Evolutionary conservation across 2,888 invertebrate genomes (phyloP), one percentile per base, ranked within the genome.

Genomic region (Euspilapteryx auroguttella): DNA sequence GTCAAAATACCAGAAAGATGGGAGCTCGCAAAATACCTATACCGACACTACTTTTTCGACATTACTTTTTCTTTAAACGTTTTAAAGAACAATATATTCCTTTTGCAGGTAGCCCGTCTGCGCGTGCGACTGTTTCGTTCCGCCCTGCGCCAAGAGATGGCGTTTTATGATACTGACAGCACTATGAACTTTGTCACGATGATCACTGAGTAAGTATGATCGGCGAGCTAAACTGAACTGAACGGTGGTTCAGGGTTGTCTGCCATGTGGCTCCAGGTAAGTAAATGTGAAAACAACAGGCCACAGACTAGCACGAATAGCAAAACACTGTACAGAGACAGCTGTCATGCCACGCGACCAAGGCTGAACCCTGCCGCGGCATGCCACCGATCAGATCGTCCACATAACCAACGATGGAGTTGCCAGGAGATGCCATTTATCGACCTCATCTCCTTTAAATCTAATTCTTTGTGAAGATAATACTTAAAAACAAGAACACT

Each of bases 131-230:
- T 85, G 33, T 59, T 86, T n/a, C 63, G 76, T 22, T 66, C 85
- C 0, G 82, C 86, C 8, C 55, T 87, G n/a, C 65, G 83, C 1
- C 87, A 87, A 44, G 87, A 87, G 41, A 83, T 86, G 45, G 76
- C 81, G 2, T 87, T 85, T 81, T 87, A 85, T 42, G 87, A 87
- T 46, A 83, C 83, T 6, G 79, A 81, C 33, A 79, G 81, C 1
- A 79, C 79, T 9, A 79, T 82, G 42, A 86, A 85, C 49, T 85
- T 87, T 37, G 84, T 87, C 24, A 79, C 83, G 34, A 76, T 81
- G 34, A 79, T 87, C 38, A 83, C 86, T 15, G 86, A 86, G 87
- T 87, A 53, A 80, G 83, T 78, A n/a, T n/a, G n/a, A n/a, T n/a
- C n/a, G n/a, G n/a, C n/a, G n/a, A n/a, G n/a, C n/a, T n/a, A n/a